A percentile compares a stretch with the other conserved stretches of the same genome.
Conservation (phyloP, 2,888 invertebrate species). For the Rotaria magnacalcarata region DNA sequence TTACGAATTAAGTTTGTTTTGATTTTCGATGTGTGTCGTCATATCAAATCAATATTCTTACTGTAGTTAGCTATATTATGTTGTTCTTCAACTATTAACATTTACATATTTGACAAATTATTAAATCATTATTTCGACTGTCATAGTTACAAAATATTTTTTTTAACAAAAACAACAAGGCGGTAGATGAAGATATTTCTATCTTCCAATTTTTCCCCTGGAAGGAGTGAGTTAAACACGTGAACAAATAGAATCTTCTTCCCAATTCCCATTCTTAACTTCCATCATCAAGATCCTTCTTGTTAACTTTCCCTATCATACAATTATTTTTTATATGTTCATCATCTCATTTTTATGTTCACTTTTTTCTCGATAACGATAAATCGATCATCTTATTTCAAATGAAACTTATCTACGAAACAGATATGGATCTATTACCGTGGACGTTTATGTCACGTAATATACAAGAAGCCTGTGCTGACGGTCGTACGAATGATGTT, state of each 20-base stretch:
- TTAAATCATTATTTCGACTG: background rate
- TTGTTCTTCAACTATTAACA: too few species aligned
- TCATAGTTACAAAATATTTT: background rate
- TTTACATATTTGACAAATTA: too few species aligned
- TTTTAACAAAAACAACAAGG: background rate
- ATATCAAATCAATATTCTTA: too few species aligned
- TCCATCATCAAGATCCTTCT: background rate
- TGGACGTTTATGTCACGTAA: conserved; percentile 30
- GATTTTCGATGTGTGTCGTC: too few species aligned
- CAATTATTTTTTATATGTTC: too few species aligned
- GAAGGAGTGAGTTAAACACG: background rate
- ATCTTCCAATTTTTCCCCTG: conserved; percentile 22
- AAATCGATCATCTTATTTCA: background rate
- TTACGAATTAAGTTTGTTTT: too few species aligned
- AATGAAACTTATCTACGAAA: conserved; percentile 16
- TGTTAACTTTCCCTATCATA: background rate
- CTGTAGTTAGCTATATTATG: too few species aligned
- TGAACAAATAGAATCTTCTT: background rate
- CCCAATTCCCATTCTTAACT: background rate
- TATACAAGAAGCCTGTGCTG: background rate
- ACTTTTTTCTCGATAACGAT: background rate
- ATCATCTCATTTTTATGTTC: background rate
- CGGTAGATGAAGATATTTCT: background rate
- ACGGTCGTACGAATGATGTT: background rate
- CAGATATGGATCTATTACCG: conserved; percentile 28